Percentiles rank a stretch among this genome's conserved stretches.
Evolutionary conservation across 2,888 invertebrate genomes (phyloP).

Genomic region (Hypena proboscidalis): DNA sequence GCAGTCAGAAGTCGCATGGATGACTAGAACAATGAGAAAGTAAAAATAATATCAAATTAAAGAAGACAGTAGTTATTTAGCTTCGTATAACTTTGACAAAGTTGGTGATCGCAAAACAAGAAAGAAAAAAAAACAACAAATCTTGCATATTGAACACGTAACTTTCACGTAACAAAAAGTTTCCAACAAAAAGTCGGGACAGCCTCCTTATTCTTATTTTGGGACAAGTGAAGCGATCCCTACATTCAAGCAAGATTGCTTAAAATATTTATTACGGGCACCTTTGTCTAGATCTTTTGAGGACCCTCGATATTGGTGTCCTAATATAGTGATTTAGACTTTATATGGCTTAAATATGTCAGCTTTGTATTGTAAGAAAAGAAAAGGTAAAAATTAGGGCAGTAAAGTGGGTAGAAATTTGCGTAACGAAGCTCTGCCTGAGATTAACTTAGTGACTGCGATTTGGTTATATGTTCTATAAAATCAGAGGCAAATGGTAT

Average conservation of each 20-base stretch:
- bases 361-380: conserved; percentile 8
- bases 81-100: no score
- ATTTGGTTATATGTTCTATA: no score
- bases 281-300: conserved; percentile 39
- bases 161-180: neutral
- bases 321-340: conserved; percentile 36
- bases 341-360: conserved; percentile 13
- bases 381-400: neutral
- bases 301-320: conserved; percentile 33
- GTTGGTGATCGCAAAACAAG: no score
- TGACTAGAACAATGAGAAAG: no score
- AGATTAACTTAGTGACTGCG: no score
- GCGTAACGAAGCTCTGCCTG: no score
- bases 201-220: conserved; percentile 17
- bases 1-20: no score
- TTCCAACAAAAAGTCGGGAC: conserved; percentile 2
- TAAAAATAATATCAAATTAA: no score
- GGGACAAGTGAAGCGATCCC: conserved; percentile 6
- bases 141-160: conserved; percentile 3
- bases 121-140: conserved; percentile 11
- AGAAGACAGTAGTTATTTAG: no score
- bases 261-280: conserved; percentile 37
- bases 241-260: conserved; percentile 36
- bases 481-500: no score
- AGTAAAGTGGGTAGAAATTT: no score